Percentiles rank a stretch among this genome's conserved stretches.
Conservation (phyloP, 2,888 invertebrate species). For the Pachycephus smyrnensis region DNA sequence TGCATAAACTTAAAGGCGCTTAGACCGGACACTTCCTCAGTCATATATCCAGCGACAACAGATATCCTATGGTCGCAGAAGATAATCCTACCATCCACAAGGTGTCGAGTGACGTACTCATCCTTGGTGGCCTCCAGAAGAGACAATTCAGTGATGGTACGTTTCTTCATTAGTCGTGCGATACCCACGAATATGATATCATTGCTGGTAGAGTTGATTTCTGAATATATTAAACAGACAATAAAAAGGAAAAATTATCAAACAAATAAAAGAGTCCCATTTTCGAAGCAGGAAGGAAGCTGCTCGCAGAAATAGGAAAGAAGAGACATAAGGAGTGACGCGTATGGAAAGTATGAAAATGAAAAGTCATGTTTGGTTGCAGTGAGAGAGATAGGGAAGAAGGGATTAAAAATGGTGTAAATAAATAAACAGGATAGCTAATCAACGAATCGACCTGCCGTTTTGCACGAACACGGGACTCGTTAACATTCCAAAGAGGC, state of each 20-base stretch:
- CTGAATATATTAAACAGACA: constrained; percentile 17
- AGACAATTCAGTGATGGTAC: constrained; percentile 75
- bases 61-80: constrained; percentile 93
- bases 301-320: too few relatives aligned
- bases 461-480: neutral
- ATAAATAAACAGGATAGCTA: neutral
- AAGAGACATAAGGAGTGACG: neutral
- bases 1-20: constrained; percentile 93
- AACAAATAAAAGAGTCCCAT: too few relatives aligned
- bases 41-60: constrained; percentile 88
- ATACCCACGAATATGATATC: constrained; percentile 76
- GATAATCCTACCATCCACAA: constrained; percentile 89
- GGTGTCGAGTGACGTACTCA: constrained; percentile 91
- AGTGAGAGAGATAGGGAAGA: neutral
- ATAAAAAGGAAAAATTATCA: constrained; percentile 8
- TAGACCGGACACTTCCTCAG: constrained; percentile 87
- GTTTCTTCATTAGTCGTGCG: constrained; percentile 79
- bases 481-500: neutral
- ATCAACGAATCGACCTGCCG: neutral
- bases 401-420: neutral
- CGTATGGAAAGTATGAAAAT: neutral
- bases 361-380: neutral
- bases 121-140: constrained; percentile 78
- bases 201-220: constrained; percentile 48
- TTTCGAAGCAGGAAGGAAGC: too few relatives aligned